Evolutionary conservation across 2,888 invertebrate genomes (phyloP).

Genomic region (Meta bourneti): DNA sequence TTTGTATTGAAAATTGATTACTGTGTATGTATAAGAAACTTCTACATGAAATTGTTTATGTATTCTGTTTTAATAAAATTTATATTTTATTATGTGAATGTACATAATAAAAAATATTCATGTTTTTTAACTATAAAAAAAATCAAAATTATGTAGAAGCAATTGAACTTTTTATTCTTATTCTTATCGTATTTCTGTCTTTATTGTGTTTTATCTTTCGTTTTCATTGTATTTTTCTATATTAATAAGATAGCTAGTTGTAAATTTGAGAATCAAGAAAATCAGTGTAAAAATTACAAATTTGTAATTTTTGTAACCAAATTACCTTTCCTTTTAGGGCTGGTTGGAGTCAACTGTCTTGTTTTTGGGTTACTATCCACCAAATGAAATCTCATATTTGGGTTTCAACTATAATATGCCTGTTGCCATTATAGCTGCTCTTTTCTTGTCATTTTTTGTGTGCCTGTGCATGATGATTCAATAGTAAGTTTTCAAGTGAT

Average conservation of each 20-base stretch:
- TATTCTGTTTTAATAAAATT: not conserved
- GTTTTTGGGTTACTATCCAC: constrained; percentile 62
- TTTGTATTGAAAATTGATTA: not conserved
- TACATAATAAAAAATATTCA: not conserved
- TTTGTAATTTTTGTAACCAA: not conserved
- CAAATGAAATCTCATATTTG: constrained; percentile 54
- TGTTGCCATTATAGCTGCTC: constrained; percentile 44
- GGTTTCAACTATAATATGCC: constrained; percentile 54
- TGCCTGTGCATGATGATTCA: constrained; percentile 65
- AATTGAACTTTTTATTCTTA: not conserved
- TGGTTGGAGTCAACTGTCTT: constrained; percentile 62
- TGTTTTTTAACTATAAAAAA: not conserved
- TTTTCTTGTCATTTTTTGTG: constrained; percentile 52
- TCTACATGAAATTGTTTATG: not conserved
- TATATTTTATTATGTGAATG: constrained; percentile 1
- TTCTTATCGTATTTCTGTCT: no score
- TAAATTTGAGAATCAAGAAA: no score
- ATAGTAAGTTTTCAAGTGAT: constrained; percentile 40
- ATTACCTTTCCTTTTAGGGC: constrained; percentile 34
- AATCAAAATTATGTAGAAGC: no score
- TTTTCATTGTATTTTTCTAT: no score
- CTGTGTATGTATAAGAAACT: not conserved
- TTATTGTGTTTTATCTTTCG: no score
- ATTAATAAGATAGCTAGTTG: no score
- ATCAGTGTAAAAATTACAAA: no score